Percentiles rank a stretch among this genome's conserved stretches.
Conservation (phyloP, 2,888 invertebrate species). For the Lapara coniferarum region DNA sequence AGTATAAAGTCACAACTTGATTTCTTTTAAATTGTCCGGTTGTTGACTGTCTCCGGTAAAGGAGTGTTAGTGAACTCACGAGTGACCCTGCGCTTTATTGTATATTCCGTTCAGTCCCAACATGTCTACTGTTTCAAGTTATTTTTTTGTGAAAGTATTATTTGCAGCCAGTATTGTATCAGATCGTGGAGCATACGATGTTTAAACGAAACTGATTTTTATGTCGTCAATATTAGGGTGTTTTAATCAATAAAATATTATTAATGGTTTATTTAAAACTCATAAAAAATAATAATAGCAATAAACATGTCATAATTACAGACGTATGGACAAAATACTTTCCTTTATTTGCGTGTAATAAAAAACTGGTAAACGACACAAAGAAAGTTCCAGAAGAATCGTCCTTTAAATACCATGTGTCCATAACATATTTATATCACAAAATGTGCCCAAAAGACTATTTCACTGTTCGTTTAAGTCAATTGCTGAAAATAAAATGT, state of each 20-base stretch:
- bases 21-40: slow-evolving; percentile 54
- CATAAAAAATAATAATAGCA: background rate
- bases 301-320: background rate
- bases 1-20: slow-evolving; percentile 55
- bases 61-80: slow-evolving; percentile 28
- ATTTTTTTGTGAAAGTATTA: slow-evolving; percentile 19
- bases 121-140: slow-evolving; percentile 16
- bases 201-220: slow-evolving; percentile 2
- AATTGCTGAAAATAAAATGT: slow-evolving; percentile 41
- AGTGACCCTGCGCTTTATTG: slow-evolving; percentile 12
- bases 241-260: background rate
- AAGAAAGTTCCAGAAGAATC: slow-evolving; percentile 15
- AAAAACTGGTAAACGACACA: slow-evolving; percentile 22
- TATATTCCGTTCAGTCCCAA: slow-evolving; percentile 11
- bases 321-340: background rate
- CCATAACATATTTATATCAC: slow-evolving; percentile 11
- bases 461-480: slow-evolving; percentile 37
- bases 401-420: background rate
- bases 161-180: slow-evolving; percentile 12
- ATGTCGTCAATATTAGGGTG: background rate
- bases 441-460: slow-evolving; percentile 26
- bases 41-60: slow-evolving; percentile 38
- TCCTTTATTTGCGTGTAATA: slow-evolving; percentile 5
- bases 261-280: background rate
- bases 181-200: background rate